Evolutionary conservation across 1,140 invertebrate species (phyloP).

Genomic region (Zophobas morio): DNA sequence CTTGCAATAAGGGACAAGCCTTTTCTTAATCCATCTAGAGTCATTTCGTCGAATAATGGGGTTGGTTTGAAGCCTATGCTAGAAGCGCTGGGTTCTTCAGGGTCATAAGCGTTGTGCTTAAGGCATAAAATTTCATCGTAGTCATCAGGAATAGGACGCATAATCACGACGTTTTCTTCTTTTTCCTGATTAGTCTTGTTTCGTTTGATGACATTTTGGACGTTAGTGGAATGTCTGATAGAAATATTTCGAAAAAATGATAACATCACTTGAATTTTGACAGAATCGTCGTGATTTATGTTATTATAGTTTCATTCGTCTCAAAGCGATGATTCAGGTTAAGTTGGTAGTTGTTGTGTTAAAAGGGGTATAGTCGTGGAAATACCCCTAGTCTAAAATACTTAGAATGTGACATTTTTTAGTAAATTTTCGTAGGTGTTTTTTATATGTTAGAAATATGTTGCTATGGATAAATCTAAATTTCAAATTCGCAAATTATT

Average conservation of each 20-base stretch:
- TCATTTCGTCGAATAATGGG: constrained; percentile 55
- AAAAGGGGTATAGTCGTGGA: no score
- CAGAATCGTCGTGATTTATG: neutral
- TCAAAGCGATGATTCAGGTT: no score
- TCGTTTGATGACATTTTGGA: neutral
- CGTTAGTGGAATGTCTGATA: constrained; percentile 25
- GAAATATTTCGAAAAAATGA: constrained; percentile 24
- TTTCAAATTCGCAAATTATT: no score
- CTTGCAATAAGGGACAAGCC: constrained; percentile 67
- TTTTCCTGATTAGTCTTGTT: constrained; percentile 13
- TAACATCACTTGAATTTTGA: constrained; percentile 39
- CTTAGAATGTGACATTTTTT: no score
- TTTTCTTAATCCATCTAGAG: constrained; percentile 61
- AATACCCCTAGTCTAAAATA: no score
- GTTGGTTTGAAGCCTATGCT: constrained; percentile 36
- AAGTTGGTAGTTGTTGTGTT: no score
- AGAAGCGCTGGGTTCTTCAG: constrained; percentile 59
- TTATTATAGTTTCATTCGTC: no score
- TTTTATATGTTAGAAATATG: no score
- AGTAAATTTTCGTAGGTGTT: no score
- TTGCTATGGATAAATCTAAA: no score
- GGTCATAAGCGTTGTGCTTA: constrained; percentile 61
- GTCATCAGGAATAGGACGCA: constrained; percentile 45
- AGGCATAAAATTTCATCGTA: constrained; percentile 59
- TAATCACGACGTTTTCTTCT: constrained; percentile 2